Evolutionary conservation across 2,797 vertebrate genomes (phyloP), one percentile per base, ranked within the genome.

Genomic region (Denticeps clupeoides): DNA sequence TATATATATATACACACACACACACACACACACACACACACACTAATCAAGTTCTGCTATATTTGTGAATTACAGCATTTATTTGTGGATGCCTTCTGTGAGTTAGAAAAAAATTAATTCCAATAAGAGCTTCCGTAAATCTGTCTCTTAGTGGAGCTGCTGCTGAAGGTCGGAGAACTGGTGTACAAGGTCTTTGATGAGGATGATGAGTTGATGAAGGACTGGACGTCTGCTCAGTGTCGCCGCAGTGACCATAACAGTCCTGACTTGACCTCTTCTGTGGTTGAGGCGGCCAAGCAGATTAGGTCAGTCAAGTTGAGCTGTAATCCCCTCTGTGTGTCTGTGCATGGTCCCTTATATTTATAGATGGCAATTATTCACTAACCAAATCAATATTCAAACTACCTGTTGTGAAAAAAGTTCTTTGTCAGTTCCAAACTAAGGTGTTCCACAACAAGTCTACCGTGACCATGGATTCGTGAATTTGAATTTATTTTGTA

Each of bases 161-260:
- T 98, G 49, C 80, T 91, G 45, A 98, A 95, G 64, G 85, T 95
- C 0, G 94, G 93, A 18, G 91, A 99, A 65, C 74, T 97, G 51
- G 82, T 97, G 33, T 89, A 96, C 69, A 93, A 94, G 59, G 77
- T 97, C 24, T 96, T 98, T 74, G 93, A 98, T 67, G 72, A 92
- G 49, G 91, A 97, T 46, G 92, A 96, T 70, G 90, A 88, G 37
- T 56, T 96, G 43, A 94, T 97, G 90, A 79, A 87, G 65, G 85
- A 68, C 47, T 99, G 95, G 95, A 77, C 93, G 62, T 69, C 70
- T 29, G 54, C 47, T 49, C 62, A 60, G 48, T 47, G 58, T 5
- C 59, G 35, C 23, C 51, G 48, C 31, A 32, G 22, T 49, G 45
- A 58, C 43, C 19, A 22, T 15, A 32, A 53, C 18, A 25, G 51